These are phyloP conservation scores for Cyanoliseus patagonus DNA, from an alignment of 2,113 vertebrate genomes.

Conservation along the genomic window DNA sequence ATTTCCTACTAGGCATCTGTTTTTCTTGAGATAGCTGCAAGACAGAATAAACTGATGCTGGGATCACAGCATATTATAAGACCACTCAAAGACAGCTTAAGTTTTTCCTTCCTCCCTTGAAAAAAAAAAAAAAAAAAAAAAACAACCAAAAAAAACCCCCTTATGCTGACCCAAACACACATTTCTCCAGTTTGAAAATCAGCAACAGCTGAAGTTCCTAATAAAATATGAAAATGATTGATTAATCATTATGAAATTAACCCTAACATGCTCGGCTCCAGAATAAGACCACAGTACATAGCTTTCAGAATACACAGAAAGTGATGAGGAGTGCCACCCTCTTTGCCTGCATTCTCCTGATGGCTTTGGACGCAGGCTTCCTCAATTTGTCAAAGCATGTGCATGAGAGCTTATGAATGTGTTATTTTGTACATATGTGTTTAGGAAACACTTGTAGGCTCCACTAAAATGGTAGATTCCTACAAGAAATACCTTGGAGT, in stretches of 20 bases:
- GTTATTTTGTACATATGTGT: not conserved
- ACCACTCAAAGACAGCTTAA: not conserved
- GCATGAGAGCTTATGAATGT: not conserved
- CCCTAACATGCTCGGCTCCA: not conserved
- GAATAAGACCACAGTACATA: not conserved
- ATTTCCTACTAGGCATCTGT: not conserved
- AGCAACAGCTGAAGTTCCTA: not conserved
- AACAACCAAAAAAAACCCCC: too few relatives aligned
- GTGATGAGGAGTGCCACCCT: not conserved
- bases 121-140: not conserved
- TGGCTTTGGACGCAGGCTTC: not conserved
- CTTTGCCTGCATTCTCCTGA: not conserved
- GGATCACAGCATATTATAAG: not conserved
- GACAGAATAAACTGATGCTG: not conserved
- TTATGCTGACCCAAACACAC: not conserved
- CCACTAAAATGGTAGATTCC: conserved; percentile 37
- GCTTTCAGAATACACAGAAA: not conserved
- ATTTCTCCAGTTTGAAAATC: not conserved
- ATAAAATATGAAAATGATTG: not conserved
- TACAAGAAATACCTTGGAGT: conserved; percentile 45
- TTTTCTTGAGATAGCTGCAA: not conserved
- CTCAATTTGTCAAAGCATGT: not conserved
- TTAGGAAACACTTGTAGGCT: conserved; percentile 45
- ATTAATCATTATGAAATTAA: not conserved
- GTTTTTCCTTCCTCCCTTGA: not conserved